A percentile compares a stretch with the other conserved stretches of the same genome.
phyloP scores from a whole-genome alignment of 30 jellyfish, hydroid and myxozoan species.

The Chrysaora quinquecirrha region DNA sequence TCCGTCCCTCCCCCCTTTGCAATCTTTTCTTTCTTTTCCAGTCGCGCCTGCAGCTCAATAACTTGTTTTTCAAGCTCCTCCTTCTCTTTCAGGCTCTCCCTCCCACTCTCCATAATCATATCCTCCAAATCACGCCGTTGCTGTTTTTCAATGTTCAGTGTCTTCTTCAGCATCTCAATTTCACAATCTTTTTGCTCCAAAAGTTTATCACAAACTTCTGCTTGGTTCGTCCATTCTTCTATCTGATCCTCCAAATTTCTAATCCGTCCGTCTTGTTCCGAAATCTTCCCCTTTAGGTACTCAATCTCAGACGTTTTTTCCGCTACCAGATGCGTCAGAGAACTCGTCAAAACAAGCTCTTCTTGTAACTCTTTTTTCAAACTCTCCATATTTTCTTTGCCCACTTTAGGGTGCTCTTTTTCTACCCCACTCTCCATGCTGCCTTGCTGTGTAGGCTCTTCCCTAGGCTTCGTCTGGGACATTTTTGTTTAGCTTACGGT shows the following conservation, averaged over 20 bases:
- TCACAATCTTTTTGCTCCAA: conserved; percentile 69
- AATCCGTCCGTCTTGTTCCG: conserved; percentile 53
- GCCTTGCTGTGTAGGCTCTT: too few species aligned
- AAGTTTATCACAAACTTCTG: conserved; percentile 64
- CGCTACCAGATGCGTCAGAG: conserved; percentile 56
- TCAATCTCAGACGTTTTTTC: conserved; percentile 64
- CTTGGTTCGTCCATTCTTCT: conserved; percentile 70
- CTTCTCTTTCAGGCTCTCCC: conserved; percentile 28
- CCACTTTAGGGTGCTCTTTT: conserved; percentile 3
- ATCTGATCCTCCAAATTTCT: conserved; percentile 65
- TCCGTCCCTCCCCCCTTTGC: neutral
- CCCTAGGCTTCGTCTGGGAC: too few species aligned
- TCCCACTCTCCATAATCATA: conserved; percentile 69
- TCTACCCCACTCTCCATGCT: conserved; percentile 30
- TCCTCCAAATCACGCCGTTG: conserved; percentile 69
- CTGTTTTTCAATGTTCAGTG: conserved; percentile 56
- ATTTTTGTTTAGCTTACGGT: too few species aligned
- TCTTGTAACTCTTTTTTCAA: conserved; percentile 34
- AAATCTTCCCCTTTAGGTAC: conserved; percentile 26
- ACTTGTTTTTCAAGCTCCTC: conserved; percentile 29
- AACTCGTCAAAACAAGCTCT: conserved; percentile 47
- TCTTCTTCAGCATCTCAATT: conserved; percentile 54
- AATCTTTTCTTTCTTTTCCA: neutral
- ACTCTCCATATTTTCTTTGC: conserved; percentile 10
- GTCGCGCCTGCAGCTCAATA: conserved; percentile 22